phyloP scores from a whole-genome alignment of 2,888 invertebrate species.

The Hirtodrosophila duncani region DNA sequence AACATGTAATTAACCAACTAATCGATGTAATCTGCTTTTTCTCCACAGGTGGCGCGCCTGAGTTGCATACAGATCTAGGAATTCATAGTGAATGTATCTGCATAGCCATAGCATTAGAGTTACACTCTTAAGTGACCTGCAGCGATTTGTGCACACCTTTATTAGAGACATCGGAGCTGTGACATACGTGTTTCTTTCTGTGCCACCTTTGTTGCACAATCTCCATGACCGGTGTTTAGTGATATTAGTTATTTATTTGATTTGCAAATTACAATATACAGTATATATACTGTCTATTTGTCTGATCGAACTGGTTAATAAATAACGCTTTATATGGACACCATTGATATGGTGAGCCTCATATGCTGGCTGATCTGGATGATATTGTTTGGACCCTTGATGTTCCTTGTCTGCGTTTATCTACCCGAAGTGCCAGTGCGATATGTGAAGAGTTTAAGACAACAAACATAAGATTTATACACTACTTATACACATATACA shows the following conservation, averaged over 20 bases:
- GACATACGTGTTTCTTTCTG: constrained; percentile 50
- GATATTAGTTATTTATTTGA: constrained; percentile 65
- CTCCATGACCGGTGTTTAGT: constrained; percentile 61
- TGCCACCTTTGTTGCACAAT: constrained; percentile 41
- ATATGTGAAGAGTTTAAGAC: constrained; percentile 80
- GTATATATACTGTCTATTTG: constrained; percentile 22
- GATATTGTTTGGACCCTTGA: constrained; percentile 84
- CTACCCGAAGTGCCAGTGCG: constrained; percentile 85
- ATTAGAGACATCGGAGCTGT: constrained; percentile 61
- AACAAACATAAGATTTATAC: constrained; percentile 45
- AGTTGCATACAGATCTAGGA: constrained; percentile 24
- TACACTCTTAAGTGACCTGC: constrained; percentile 53
- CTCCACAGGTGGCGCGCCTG: constrained; percentile 58
- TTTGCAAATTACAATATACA: constrained; percentile 7
- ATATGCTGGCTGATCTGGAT: constrained; percentile 83
- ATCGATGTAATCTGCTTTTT: constrained; percentile 10
- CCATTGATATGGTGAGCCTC: constrained; percentile 55
- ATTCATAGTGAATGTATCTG: constrained; percentile 9
- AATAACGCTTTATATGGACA: constrained; percentile 57
- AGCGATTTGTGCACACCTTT: constrained; percentile 26
- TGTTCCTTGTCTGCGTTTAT: constrained; percentile 81
- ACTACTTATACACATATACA: constrained; percentile 21
- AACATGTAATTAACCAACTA: not conserved
- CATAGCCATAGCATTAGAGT: constrained; percentile 26
- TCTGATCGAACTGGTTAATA: constrained; percentile 44